Base-by-base conservation (phyloP, 2,888 invertebrate species). In the Ptychoptera contaminata region DNA sequence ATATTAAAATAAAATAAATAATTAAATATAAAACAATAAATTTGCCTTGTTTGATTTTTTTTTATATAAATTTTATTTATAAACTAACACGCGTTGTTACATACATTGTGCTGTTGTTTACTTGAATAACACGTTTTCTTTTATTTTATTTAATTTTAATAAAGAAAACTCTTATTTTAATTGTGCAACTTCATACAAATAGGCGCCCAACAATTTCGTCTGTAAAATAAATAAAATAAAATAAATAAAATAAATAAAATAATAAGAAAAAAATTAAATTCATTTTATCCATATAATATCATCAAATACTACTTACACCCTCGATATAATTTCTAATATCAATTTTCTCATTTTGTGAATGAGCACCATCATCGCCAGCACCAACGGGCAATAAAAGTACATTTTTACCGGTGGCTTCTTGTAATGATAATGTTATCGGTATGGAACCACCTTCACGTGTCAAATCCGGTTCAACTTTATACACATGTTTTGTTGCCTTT, bases 331-430 rank as follows among this genome's bases (percentile, higher is more conserved):
- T 96, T 51, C 77, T 74, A 47, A 85, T 70, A 68, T 96, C 82
- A 54, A 98, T 73, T 66, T 98, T 98, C 69, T 98, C 97, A 69
- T 98, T 97, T 69, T 97, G 92, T 11, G 94, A 94, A 70, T 98
- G 98, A 48, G 97, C 96, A 55, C 96, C 96, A 67, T 98, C 98
- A 67, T 97, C 96, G 46, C 58, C 57, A 45, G 87, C 81, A 41
- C 97, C 97, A 62, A 98, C 84, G 1, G 97, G 97, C 52, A 98
- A 72, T 50, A 98, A 71, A 58, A 98, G 74, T 42, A 96, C 93
- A 68, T 91, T 96, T 61, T 88, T 87, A 0, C 85, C 84, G 45
- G 92, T 92, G 9, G 85, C 82, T 65, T 94, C 83, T 68, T 88
- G 82, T 60, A 98, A 77, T 37, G 91, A 91, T 51, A 97, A 70